phyloP scores from a whole-genome alignment of 2,113 vertebrate species.

The Oreochromis aureus region DNA sequence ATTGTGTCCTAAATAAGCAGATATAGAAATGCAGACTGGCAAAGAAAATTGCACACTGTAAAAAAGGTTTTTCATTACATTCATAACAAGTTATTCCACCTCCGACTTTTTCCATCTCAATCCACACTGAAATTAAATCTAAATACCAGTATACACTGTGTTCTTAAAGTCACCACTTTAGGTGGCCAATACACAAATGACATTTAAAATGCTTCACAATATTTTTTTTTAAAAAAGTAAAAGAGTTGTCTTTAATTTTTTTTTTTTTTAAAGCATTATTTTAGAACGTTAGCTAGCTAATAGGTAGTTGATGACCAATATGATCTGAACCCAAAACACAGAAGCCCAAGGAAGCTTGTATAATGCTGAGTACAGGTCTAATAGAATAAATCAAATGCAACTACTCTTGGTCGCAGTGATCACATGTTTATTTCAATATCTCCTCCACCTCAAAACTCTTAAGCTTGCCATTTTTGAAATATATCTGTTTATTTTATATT shows the following conservation, averaged over 20 bases:
- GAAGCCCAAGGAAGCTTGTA: not conserved
- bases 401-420: not conserved
- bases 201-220: not conserved
- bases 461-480: not conserved
- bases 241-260: not conserved
- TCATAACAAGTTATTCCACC: not conserved
- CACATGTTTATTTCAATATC: not conserved
- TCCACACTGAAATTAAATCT: not conserved
- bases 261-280: not conserved
- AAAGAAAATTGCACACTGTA: not conserved
- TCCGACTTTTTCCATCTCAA: not conserved
- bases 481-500: not conserved
- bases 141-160: not conserved
- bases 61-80: not conserved
- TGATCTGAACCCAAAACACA: not conserved
- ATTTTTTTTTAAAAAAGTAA: rapidly evolving
- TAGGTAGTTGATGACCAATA: not conserved
- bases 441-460: not conserved
- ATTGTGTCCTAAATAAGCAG: not conserved
- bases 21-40: not conserved
- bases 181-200: not conserved
- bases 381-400: not conserved
- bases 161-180: not conserved
- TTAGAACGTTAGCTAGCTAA: not conserved
- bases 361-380: not conserved